Conservation (phyloP, 2,797 vertebrate species). For the Crocidura indochinensis region DNA sequence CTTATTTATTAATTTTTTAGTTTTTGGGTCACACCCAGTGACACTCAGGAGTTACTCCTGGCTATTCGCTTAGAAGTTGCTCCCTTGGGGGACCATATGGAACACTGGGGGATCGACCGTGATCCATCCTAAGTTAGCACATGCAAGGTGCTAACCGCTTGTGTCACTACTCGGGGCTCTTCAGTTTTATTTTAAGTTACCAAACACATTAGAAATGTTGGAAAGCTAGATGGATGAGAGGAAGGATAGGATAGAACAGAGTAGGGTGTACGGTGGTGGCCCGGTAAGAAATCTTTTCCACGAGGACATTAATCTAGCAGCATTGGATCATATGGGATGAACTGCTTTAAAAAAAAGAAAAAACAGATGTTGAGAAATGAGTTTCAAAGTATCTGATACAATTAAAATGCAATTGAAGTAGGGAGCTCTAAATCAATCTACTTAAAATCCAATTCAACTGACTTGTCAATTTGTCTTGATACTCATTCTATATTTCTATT, state of each 20-base stretch:
- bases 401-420: not conserved
- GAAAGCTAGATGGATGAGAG: not conserved
- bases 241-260: not conserved
- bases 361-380: not conserved
- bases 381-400: not conserved
- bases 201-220: not conserved
- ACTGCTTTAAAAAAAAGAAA: not conserved
- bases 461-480: not conserved
- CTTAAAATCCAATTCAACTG: not conserved
- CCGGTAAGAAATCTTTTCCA: not conserved
- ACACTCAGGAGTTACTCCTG: no score
- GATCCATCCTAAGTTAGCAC: no score
- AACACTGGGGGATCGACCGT: no score
- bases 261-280: no score
- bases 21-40: no score
- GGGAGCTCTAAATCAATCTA: not conserved
- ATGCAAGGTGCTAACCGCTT: no score
- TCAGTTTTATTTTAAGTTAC: not conserved
- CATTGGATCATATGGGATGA: not conserved
- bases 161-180: no score
- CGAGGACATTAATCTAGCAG: not conserved
- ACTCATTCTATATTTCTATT: not conserved
- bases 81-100: no score
- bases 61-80: no score
- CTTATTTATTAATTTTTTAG: no score